Conservation (phyloP, 2,888 invertebrate species). For the Caenorhabditis angaria region DNA sequence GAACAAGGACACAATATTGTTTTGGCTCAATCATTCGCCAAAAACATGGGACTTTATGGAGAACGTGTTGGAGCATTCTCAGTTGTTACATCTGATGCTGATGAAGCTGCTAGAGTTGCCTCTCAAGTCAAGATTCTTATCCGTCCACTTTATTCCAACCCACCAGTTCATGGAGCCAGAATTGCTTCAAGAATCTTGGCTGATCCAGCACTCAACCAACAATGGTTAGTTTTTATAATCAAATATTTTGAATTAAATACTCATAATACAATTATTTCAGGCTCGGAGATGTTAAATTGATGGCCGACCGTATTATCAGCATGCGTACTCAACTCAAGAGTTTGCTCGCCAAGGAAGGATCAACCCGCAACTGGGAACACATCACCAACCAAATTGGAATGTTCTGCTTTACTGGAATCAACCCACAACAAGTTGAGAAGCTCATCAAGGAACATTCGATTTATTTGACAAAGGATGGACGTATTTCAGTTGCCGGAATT, state of each 20-base stretch:
- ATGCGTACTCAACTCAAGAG: constrained; percentile 83
- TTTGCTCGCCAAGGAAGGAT: constrained; percentile 79
- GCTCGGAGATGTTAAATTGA: constrained; percentile 90
- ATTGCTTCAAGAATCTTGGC: constrained; percentile 86
- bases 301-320: constrained; percentile 96
- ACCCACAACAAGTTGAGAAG: constrained; percentile 72
- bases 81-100: constrained; percentile 82
- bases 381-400: constrained; percentile 92
- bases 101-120: constrained; percentile 84
- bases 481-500: constrained; percentile 95
- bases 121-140: constrained; percentile 72
- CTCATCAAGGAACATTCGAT: constrained; percentile 74
- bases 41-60: constrained; percentile 98
- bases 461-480: constrained; percentile 89
- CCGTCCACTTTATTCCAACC: constrained; percentile 81
- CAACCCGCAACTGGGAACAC: constrained; percentile 92
- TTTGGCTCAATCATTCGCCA: constrained; percentile 95
- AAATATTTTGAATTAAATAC: not conserved
- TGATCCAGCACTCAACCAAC: constrained; percentile 80
- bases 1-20: constrained; percentile 87
- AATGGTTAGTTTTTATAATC: constrained; percentile 80
- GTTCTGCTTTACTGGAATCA: constrained; percentile 97
- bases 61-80: constrained; percentile 93
- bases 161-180: constrained; percentile 92
- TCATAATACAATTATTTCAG: constrained; percentile 71